Evolutionary conservation across 1,140 invertebrate genomes (phyloP), one percentile per base, ranked within the genome.

Genomic region (Tetragnatha versicolor): DNA sequence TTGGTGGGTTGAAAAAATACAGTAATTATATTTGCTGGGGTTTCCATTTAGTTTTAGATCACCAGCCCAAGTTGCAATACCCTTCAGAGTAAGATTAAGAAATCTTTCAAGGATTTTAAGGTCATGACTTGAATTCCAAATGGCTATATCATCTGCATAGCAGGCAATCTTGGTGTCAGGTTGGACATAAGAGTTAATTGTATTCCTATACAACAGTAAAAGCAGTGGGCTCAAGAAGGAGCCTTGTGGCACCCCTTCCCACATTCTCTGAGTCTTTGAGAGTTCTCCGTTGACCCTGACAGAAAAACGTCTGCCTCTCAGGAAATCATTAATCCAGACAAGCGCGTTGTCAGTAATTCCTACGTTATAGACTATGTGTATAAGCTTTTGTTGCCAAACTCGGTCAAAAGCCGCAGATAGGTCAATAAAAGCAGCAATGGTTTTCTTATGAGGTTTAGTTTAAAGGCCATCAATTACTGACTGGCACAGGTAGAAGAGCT

Each of bases 61-160:
- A 7, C 6, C 2, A 9, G 49, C 2, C 49, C 49, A 51, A 2
- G 2, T 51, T 58, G 53, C 5, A 58, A 58, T 58, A 3, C 53
- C 27, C 1, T 58, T 29, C 9, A 58, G n/a, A 3, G 25, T 58
- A 3, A 6, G 53, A 58, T 58, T 58, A 7, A 58, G 5, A 29
- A n/a, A 58, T 29, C 33, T 58, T n/a, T 27, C 0, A 29, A 29
- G 5, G 20, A 29, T 58, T 58, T 58, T 58, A 4, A 58, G 5
- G 31, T 58, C 9, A 27, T 58, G 27, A n/a, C 10, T 58, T 58
- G 6, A 29, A 10, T 31, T 58, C 27, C 25, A 58, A 10, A 58
- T 58, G 53, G 25, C 25, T 29, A 58, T 58, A 58, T 31, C 53
- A 29, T 58, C 53, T 58, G 53, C 25, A 58, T 58, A 58, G 53